phyloP scores from a whole-genome alignment of 2,888 invertebrate species.

The Cerceris rybyensis region DNA sequence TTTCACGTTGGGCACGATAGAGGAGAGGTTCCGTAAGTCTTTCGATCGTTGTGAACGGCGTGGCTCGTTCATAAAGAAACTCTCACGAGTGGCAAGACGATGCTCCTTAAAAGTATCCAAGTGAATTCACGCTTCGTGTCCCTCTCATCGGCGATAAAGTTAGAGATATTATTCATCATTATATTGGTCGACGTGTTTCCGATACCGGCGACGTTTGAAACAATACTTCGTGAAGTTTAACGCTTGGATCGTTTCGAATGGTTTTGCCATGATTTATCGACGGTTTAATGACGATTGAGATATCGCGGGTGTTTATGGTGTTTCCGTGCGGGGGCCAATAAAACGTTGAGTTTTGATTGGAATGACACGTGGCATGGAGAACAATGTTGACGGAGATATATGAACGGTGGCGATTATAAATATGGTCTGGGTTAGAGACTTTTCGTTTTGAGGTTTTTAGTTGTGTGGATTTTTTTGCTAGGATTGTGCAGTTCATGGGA shows the following conservation, averaged over 20 bases:
- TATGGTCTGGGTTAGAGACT: no score
- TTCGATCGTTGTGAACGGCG: constrained; percentile 27
- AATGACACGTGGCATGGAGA: no score
- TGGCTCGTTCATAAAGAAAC: constrained; percentile 25
- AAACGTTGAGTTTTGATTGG: no score
- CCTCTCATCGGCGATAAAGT: not conserved
- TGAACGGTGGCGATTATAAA: no score
- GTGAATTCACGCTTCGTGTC: not conserved
- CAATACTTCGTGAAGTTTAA: not conserved
- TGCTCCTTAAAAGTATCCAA: constrained; percentile 21
- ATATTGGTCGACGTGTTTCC: not conserved
- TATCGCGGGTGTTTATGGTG: no score
- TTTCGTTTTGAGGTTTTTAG: no score
- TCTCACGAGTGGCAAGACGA: constrained; percentile 24
- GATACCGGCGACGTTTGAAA: not conserved
- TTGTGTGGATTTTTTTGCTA: no score
- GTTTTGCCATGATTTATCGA: not conserved
- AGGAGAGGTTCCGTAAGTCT: constrained; percentile 36
- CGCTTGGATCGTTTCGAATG: not conserved
- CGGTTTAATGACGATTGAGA: not conserved
- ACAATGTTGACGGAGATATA: no score
- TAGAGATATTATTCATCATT: not conserved
- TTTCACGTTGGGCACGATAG: constrained; percentile 46
- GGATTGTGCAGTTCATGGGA: no score
- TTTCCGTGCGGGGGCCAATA: no score